phyloP scores from a whole-genome alignment of 2,888 invertebrate species.

The Clepsis dumicolana region DNA sequence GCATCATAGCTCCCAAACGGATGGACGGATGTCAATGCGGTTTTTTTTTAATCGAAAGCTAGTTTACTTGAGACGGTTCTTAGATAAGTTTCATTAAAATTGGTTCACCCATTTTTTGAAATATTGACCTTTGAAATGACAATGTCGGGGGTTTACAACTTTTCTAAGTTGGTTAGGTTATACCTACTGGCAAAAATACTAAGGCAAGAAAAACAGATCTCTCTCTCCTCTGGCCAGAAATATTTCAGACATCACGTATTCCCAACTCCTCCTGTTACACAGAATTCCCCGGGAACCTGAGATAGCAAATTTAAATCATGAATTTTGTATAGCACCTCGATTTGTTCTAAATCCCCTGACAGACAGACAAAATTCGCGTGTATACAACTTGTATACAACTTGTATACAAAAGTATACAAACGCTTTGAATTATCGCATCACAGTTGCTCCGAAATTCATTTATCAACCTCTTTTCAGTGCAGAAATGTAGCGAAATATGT shows the following conservation, averaged over 20 bases:
- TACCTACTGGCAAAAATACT: no score
- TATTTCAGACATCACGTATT: slow-evolving; percentile 8
- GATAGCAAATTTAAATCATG: slow-evolving; percentile 31
- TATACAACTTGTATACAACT: no score
- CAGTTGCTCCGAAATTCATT: slow-evolving; percentile 12
- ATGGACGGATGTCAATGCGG: no score
- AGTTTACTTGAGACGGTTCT: no score
- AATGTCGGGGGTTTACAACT: no score
- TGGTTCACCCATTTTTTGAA: no score
- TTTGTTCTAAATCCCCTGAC: slow-evolving; percentile 24
- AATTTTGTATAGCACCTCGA: slow-evolving; percentile 27
- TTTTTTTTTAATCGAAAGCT: no score
- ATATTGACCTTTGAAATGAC: no score
- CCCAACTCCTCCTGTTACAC: not conserved
- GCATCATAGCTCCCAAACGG: no score
- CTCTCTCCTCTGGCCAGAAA: not conserved
- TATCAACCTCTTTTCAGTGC: slow-evolving; percentile 15
- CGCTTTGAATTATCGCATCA: not conserved
- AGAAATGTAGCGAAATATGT: not conserved
- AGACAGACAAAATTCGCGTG: slow-evolving; percentile 16
- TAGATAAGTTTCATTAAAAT: no score
- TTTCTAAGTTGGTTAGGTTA: no score
- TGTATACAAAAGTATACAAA: not conserved
- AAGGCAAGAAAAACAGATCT: not conserved
- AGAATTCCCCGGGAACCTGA: slow-evolving; percentile 18